Evolutionary conservation across 2,888 invertebrate genomes (phyloP).

Genomic region (Plagiodera versicolora): DNA sequence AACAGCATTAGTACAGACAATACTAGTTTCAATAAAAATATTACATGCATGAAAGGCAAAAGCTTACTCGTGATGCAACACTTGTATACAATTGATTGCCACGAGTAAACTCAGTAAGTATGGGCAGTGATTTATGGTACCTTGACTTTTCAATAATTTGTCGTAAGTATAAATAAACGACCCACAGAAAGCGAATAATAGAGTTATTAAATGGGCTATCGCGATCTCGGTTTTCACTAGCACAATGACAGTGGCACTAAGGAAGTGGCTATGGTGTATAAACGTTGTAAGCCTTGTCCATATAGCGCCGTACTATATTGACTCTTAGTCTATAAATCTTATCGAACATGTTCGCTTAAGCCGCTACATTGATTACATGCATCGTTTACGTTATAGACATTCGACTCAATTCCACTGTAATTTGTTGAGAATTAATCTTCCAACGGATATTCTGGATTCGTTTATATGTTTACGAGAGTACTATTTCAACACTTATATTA

Average conservation of each 20-base stretch:
- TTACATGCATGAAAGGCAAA: no score
- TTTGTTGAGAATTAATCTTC: slow-evolving; percentile 39
- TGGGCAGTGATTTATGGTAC: slow-evolving; percentile 26
- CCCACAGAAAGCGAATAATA: slow-evolving; percentile 25
- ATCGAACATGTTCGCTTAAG: slow-evolving; percentile 50
- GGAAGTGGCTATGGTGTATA: slow-evolving; percentile 44
- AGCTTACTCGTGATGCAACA: no score
- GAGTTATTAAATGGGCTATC: slow-evolving; percentile 38
- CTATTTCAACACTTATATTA: no score
- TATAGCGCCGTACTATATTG: slow-evolving; percentile 47
- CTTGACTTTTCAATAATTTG: slow-evolving; percentile 26
- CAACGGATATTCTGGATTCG: neutral
- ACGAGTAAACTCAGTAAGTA: no score
- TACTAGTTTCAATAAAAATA: no score
- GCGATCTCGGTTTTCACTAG: slow-evolving; percentile 37
- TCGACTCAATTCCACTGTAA: slow-evolving; percentile 38
- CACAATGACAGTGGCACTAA: slow-evolving; percentile 39
- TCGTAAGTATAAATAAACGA: slow-evolving; percentile 18
- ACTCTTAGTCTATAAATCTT: slow-evolving; percentile 54
- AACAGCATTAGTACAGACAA: no score
- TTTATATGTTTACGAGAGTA: neutral
- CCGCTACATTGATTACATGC: slow-evolving; percentile 54
- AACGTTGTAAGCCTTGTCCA: slow-evolving; percentile 35
- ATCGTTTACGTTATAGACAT: slow-evolving; percentile 46
- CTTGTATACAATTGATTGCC: no score